A percentile compares a stretch with the other conserved stretches of the same genome.
Evolutionary conservation across 2,797 vertebrate species (phyloP).

Genomic region (Phylloscopus collybita): DNA sequence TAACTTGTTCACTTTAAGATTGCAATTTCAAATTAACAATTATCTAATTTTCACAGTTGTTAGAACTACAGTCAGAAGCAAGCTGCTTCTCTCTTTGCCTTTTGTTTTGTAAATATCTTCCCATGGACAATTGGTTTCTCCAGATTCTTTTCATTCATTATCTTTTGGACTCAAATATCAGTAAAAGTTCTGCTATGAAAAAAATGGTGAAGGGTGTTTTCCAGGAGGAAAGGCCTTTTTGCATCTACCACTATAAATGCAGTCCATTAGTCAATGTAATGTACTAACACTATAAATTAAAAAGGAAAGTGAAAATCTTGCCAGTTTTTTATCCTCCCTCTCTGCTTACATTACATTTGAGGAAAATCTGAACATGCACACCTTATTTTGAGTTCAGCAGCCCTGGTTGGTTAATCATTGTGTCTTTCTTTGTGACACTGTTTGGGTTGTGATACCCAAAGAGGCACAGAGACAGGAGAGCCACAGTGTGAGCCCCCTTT

Average conservation of each 20-base stretch:
- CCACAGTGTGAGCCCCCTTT: accelerated
- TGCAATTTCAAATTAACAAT: neutral
- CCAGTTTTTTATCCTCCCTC: neutral
- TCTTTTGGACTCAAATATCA: neutral
- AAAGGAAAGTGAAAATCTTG: neutral
- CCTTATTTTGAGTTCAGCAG: neutral
- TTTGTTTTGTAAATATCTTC: neutral
- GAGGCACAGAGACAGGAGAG: neutral
- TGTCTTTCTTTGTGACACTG: neutral
- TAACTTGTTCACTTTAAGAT: neutral
- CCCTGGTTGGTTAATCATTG: neutral
- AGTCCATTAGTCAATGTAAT: neutral
- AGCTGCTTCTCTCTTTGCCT: neutral
- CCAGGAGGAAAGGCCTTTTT: neutral
- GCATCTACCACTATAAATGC: neutral
- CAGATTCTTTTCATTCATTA: neutral
- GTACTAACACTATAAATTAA: neutral
- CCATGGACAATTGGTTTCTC: neutral
- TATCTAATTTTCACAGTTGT: neutral
- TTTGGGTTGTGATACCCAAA: neutral
- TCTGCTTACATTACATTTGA: neutral
- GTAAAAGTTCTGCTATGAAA: neutral
- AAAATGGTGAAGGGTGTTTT: neutral
- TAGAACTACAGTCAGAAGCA: neutral
- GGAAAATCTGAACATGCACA: neutral